Evolutionary conservation across 2,113 vertebrate species (phyloP), one percentile per base, ranked within the genome.

Genomic region (Semicossyphus pulcher): DNA sequence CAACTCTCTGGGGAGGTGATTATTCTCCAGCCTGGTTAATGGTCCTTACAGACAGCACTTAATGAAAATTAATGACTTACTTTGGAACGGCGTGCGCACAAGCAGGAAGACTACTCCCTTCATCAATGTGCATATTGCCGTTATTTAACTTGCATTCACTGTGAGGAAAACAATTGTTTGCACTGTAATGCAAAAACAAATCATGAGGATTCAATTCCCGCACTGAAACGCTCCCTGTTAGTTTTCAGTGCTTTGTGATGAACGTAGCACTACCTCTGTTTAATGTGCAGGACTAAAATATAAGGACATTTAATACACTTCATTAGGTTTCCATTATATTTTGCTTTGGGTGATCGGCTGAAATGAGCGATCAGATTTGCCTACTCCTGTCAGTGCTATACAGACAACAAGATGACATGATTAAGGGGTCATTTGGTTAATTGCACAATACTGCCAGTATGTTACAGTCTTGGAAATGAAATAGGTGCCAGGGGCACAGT

Each of bases 11-110:
- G 77, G 84, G 91, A 92, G 84, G 88, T 89, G 93, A 93, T 93
- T 93, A 94, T 92, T 87, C 88, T 89, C 86, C 37, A 71, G 86
- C 81, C 89, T 91, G 91, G 78, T 88, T 94, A 94, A 94, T 93
- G 93, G 90, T 87, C 91, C 93, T 90, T 88, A 85, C 80, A 89
- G 91, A 92, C 92, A 89, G 84, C 83, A 78, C 88, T 91, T 94
- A 93, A 93, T 94, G 93, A 92, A 84, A 93, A 94, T 92, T 78
- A 93, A 94, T 92, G 88, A 73, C 56, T 67, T 58, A 77, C 80
- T 84, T 88, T 80, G 79, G 70, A 73, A 79, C 32, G 44, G n/a
- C 36, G 36, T 58, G 59, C 61, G 56, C 67, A 63, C 67, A 77
- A 80, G 84, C 72, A 71, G 70, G 29, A 86, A 84, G 74, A 60